Conservation (phyloP, 2,113 vertebrate genomes). For the Gobio gobio region DNA sequence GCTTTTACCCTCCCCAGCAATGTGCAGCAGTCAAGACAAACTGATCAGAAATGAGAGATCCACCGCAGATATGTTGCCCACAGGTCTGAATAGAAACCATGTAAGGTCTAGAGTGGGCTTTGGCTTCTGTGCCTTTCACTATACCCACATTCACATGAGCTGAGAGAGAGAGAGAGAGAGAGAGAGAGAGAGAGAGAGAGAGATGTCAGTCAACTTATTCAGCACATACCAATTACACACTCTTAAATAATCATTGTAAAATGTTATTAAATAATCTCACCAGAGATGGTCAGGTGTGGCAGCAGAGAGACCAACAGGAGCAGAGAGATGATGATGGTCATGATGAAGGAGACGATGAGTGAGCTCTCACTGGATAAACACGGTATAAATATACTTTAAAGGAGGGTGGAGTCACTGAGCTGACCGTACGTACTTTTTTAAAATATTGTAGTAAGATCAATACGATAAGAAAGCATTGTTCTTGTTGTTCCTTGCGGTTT, state of each 20-base stretch:
- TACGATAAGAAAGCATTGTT: too few species aligned
- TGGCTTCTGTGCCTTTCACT: background rate
- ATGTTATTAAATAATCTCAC: background rate
- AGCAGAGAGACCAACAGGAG: background rate
- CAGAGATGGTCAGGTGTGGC: too few species aligned
- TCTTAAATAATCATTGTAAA: too few species aligned
- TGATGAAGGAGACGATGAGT: background rate
- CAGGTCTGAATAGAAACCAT: background rate
- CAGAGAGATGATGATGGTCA: conserved; percentile 6
- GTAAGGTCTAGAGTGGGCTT: background rate
- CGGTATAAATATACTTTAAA: background rate
- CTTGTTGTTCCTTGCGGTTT: too few species aligned
- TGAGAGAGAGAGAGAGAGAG: too few species aligned
- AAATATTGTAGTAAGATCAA: too few species aligned
- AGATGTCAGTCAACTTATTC: background rate
- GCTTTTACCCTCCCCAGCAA: background rate
- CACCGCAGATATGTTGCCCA: background rate
- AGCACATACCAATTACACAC: background rate
- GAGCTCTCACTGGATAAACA: background rate
- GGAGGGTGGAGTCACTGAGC: background rate
- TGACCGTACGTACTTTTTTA: background rate
- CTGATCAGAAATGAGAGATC: background rate
- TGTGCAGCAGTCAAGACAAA: background rate
- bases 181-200: background rate
- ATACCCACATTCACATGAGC: background rate